Conservation (phyloP, 2,888 invertebrate species). For the Apotomis turbidana region DNA sequence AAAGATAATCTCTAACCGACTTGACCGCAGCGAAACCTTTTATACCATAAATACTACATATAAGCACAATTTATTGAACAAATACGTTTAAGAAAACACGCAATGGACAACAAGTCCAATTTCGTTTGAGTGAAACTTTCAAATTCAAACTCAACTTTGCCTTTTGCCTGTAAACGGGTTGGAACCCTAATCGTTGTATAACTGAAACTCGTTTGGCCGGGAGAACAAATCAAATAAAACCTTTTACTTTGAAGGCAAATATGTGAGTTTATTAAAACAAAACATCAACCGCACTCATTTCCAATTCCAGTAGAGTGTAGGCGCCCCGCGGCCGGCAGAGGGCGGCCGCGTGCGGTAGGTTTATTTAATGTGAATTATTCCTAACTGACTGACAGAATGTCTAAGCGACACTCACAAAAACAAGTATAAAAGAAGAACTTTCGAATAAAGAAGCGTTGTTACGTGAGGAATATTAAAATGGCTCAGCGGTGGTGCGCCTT, state of each 20-base stretch:
- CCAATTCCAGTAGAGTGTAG: constrained; percentile 66
- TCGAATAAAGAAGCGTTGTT: constrained; percentile 67
- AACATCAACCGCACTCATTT: constrained; percentile 73
- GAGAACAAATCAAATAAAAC: constrained; percentile 72
- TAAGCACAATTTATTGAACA: constrained; percentile 33
- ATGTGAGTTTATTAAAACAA: constrained; percentile 79
- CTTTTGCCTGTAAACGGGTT: constrained; percentile 50
- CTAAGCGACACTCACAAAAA: constrained; percentile 70
- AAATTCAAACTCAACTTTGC: constrained; percentile 49
- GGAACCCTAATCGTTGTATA: constrained; percentile 52
- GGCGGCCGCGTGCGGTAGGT: constrained; percentile 72
- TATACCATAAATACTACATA: constrained; percentile 18
- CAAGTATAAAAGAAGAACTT: constrained; percentile 69
- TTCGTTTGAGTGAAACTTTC: constrained; percentile 46
- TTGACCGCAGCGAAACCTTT: constrained; percentile 28
- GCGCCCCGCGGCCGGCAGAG: constrained; percentile 63
- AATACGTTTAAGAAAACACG: constrained; percentile 41
- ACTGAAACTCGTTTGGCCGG: constrained; percentile 54
- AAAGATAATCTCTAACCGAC: constrained; percentile 33
- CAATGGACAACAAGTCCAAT: constrained; percentile 44
- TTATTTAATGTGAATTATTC: constrained; percentile 81
- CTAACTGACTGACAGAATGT: constrained; percentile 75
- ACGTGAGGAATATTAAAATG: constrained; percentile 73
- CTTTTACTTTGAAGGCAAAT: constrained; percentile 72
- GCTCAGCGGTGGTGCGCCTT: constrained; percentile 50